phyloP scores from a whole-genome alignment of 2,797 vertebrate species.

The Neostethus bicornis region DNA sequence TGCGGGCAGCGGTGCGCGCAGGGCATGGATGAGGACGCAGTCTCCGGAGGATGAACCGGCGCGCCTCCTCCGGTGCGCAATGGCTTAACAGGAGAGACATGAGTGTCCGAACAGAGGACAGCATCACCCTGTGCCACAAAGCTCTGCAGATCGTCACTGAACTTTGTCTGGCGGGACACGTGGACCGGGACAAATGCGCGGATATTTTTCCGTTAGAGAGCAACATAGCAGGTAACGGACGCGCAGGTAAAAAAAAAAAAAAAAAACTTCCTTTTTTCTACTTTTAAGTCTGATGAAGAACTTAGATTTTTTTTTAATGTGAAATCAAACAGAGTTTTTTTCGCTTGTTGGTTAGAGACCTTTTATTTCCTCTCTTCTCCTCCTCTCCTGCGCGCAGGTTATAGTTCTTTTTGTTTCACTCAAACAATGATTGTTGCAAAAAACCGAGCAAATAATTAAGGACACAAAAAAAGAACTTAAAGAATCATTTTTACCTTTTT shows the following conservation, averaged over 20 bases:
- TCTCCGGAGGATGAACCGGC: constrained; percentile 70
- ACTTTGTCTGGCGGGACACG: constrained; percentile 92
- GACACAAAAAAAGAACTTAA: too few species aligned
- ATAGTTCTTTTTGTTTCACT: too few species aligned
- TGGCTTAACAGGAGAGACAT: constrained; percentile 88
- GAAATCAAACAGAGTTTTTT: too few species aligned
- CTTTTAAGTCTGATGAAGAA: too few species aligned
- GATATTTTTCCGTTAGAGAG: constrained; percentile 90
- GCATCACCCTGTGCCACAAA: constrained; percentile 92
- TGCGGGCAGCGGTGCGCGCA: constrained; percentile 43
- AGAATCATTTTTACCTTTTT: too few species aligned
- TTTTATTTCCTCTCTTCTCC: too few species aligned
- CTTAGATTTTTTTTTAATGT: too few species aligned
- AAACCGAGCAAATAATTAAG: too few species aligned
- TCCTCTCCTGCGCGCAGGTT: too few species aligned
- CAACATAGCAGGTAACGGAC: constrained; percentile 86
- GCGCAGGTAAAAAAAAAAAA: constrained; percentile 85
- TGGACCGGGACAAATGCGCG: constrained; percentile 92
- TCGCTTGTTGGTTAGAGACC: too few species aligned
- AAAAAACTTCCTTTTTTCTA: too few species aligned
- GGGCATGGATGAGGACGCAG: constrained; percentile 71
- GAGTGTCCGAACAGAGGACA: constrained; percentile 89
- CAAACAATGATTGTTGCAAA: too few species aligned
- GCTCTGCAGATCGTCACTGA: constrained; percentile 94
- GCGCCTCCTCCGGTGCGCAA: constrained; percentile 78